Evolutionary conservation across 1,140 invertebrate genomes (phyloP), one percentile per base, ranked within the genome.

Genomic region (Achroia grisella): DNA sequence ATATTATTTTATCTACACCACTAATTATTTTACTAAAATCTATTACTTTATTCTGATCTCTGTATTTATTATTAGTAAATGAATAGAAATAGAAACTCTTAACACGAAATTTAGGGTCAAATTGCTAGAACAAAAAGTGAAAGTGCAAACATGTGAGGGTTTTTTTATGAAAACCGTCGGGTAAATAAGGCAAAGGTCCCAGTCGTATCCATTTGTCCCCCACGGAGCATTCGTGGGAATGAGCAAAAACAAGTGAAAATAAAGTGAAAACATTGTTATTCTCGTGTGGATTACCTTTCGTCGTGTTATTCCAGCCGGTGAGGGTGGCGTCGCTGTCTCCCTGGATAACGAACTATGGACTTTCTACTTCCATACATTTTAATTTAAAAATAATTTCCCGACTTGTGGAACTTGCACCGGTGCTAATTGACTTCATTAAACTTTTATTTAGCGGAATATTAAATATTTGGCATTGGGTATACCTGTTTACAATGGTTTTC

Each of bases 231-330:
- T 64, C 56, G 52, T 46, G 52, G 53, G 55, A 67, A 67, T 68
- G 62, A 64, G 59, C 65, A 71, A 69, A 69, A 74, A 67, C 62
- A 62, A 62, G 52, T 47, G 54, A 60, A 61, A 71, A 71, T 68
- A 73, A 59, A 71, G 67, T 68, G 63, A 69, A 64, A 68, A 70
- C 65, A 69, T 64, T 73, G 70, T 70, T 74, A 67, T 65, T 69
- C 57, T 63, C 59, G 47, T 60, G 65, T 69, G 71, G 62, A 63
- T 71, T 71, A 71, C 62, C 48, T 50, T 51, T 45, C 44, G 41
- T 54, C 49, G 57, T 62, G 52, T 64, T 56, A 53, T 62, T 57
- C 33, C 53, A 59, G 52, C 42, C 12, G 44, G 44, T 34, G 32
- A n/a, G 36, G 17, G 17, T 23, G 17, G 17, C 17, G 17, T 23